A percentile compares a stretch with the other conserved stretches of the same genome.
phyloP scores from a whole-genome alignment of 2,113 vertebrate species.

The Clarias magur region DNA sequence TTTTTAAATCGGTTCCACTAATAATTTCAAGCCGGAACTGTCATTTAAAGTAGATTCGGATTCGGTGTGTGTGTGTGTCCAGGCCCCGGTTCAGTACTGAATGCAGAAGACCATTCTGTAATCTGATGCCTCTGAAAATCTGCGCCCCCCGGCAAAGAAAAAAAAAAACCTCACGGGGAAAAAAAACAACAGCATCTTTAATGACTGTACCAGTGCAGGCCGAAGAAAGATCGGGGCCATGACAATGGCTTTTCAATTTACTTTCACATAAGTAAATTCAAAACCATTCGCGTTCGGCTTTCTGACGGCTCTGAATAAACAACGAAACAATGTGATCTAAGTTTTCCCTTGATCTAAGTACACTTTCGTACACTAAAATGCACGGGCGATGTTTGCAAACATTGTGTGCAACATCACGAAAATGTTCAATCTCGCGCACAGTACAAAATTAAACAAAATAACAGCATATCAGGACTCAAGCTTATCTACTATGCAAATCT shows the following conservation, averaged over 20 bases:
- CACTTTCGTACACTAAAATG: too few species aligned
- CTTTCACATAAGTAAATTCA: neutral
- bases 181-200: conserved; percentile 2
- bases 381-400: neutral
- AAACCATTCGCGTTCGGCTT: too few species aligned
- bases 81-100: neutral
- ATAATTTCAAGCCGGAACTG: neutral
- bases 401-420: neutral
- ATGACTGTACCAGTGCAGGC: neutral
- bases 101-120: neutral
- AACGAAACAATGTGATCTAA: neutral
- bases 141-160: neutral
- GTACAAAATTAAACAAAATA: neutral
- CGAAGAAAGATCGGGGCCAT: neutral
- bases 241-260: neutral
- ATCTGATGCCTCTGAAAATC: neutral
- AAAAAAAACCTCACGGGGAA: neutral
- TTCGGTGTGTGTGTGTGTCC: neutral
- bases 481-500: neutral
- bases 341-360: neutral
- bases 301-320: neutral
- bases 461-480: neutral
- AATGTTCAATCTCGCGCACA: neutral
- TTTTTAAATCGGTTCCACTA: neutral
- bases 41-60: neutral